A percentile compares a stretch with the other conserved stretches of the same genome.
Conservation (phyloP, 2,888 invertebrate genomes). For the Brachycybe producta region DNA sequence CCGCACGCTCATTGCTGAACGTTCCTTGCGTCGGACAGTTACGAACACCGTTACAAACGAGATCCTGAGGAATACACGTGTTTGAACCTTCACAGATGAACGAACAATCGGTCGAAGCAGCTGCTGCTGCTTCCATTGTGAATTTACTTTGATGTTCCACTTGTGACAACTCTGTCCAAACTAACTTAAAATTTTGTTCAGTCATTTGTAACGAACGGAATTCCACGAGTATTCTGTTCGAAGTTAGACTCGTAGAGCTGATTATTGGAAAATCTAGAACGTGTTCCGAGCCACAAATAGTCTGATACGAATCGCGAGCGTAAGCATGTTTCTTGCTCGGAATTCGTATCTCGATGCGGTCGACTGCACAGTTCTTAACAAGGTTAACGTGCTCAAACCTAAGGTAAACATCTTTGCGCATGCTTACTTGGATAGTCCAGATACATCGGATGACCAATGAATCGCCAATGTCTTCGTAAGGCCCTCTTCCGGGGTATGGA, state of each 20-base stretch:
- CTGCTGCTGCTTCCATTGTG: constrained; percentile 32
- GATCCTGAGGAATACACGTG: constrained; percentile 65
- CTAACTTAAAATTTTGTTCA: constrained; percentile 52
- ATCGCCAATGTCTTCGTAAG: neutral
- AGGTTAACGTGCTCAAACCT: constrained; percentile 49
- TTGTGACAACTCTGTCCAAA: constrained; percentile 80
- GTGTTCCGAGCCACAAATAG: constrained; percentile 8
- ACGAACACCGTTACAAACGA: constrained; percentile 74
- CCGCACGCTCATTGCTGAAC: constrained; percentile 33
- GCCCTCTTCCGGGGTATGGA: constrained; percentile 6
- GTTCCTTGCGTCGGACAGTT: constrained; percentile 64
- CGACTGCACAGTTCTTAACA: constrained; percentile 16
- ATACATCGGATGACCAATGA: constrained; percentile 46
- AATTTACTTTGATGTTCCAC: constrained; percentile 23
- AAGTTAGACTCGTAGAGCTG: constrained; percentile 21
- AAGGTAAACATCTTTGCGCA: constrained; percentile 65
- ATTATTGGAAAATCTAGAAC: constrained; percentile 49
- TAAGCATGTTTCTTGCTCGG: constrained; percentile 16
- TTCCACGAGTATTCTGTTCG: constrained; percentile 19
- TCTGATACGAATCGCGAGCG: constrained; percentile 4
- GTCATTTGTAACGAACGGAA: constrained; percentile 15
- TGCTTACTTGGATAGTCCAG: constrained; percentile 51
- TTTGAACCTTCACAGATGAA: constrained; percentile 72
- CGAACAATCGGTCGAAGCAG: constrained; percentile 48
- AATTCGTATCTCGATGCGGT: constrained; percentile 18